Conservation (phyloP, 1,140 invertebrate species). For the Globodera rostochiensis region DNA sequence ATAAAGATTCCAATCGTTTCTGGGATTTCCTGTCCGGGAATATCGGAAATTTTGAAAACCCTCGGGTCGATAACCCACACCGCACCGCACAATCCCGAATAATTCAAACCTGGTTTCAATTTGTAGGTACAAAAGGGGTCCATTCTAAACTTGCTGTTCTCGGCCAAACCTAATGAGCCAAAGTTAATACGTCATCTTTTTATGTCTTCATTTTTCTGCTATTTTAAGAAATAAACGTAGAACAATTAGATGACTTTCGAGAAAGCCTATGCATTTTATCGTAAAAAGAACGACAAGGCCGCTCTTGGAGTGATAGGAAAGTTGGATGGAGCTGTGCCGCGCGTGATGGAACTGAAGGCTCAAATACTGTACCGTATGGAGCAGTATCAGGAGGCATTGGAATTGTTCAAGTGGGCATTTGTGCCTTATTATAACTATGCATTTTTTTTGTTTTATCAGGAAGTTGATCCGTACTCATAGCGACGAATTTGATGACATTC, state of each 20-base stretch:
- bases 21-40: too few species aligned
- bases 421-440: neutral
- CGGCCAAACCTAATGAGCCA: too few species aligned
- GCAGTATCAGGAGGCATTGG: slow-evolving; percentile 43
- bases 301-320: slow-evolving; percentile 42
- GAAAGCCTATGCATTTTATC: slow-evolving; percentile 48
- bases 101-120: too few species aligned
- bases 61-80: too few species aligned
- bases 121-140: too few species aligned
- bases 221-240: too few species aligned
- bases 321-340: slow-evolving; percentile 23
- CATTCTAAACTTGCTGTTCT: too few species aligned
- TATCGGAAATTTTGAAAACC: too few species aligned
- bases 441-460: slow-evolving; percentile 33
- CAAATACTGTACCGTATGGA: slow-evolving; percentile 51
- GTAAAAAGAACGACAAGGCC: slow-evolving; percentile 48
- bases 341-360: slow-evolving; percentile 47
- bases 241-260: slow-evolving; percentile 37
- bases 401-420: slow-evolving; percentile 46
- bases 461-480: slow-evolving; percentile 40
- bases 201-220: too few species aligned
- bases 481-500: slow-evolving; percentile 54
- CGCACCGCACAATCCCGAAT: too few species aligned
- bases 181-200: too few species aligned
- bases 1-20: too few species aligned